These are phyloP conservation scores for Camponotus fellah DNA, from an alignment of 2,888 invertebrate genomes.

Conservation along the genomic window DNA sequence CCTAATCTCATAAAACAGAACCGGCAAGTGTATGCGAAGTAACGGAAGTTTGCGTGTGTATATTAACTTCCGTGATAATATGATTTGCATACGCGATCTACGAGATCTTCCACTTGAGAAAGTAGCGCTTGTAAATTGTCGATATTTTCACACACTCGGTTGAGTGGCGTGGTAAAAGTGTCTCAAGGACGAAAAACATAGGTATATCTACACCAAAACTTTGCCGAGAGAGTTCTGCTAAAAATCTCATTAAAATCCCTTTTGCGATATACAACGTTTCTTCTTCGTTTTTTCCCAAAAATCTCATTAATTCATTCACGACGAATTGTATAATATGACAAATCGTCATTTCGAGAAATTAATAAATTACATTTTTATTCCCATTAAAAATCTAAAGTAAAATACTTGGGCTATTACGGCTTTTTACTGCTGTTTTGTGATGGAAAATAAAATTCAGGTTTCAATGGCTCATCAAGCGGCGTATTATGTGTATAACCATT, in stretches of 20 bases:
- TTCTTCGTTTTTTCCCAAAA: background rate
- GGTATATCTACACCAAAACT: background rate
- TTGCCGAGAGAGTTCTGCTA: background rate
- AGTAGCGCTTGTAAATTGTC: conserved; percentile 27
- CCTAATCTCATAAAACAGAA: conserved; percentile 31
- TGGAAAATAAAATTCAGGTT: background rate
- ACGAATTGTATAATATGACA: background rate
- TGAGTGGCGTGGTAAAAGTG: background rate
- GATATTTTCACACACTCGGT: conserved; percentile 15
- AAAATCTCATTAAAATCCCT: background rate
- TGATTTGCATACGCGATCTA: conserved; percentile 49
- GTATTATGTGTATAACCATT: background rate
- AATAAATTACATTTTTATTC: background rate
- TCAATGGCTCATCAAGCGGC: conserved; percentile 1
- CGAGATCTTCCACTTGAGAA: conserved; percentile 39
- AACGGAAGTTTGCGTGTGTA: background rate
- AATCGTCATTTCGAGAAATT: background rate
- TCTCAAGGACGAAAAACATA: conserved; percentile 12
- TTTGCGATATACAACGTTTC: background rate
- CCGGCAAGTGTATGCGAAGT: background rate
- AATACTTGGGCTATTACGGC: background rate
- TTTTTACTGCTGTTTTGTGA: background rate
- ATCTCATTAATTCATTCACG: background rate
- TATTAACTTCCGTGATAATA: conserved; percentile 45
- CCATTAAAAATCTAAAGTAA: background rate